phyloP scores from a whole-genome alignment of 2,113 vertebrate genomes.

The Hydropotes inermis region DNA sequence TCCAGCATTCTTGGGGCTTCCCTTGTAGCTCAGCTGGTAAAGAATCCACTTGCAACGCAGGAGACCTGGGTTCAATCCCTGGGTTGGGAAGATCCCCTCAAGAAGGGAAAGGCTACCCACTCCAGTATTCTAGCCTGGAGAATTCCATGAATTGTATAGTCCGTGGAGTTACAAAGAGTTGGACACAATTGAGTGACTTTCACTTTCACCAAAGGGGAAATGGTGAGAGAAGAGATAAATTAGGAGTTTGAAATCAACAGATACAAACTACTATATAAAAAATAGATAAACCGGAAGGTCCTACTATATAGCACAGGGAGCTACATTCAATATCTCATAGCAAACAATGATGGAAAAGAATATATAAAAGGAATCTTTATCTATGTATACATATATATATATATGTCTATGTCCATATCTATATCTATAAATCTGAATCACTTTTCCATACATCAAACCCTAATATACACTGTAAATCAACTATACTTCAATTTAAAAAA shows the following conservation, averaged over 20 bases:
- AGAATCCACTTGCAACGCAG: neutral
- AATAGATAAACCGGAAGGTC: neutral
- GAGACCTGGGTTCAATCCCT: fast-evolving
- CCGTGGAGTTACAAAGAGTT: neutral
- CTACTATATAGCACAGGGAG: neutral
- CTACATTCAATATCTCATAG: neutral
- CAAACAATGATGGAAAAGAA: neutral
- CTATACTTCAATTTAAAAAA: neutral
- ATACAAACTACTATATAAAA: neutral
- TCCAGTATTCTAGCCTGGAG: neutral
- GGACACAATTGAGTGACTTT: neutral
- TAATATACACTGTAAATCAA: neutral
- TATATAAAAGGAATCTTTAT: neutral
- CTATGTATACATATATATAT: neutral
- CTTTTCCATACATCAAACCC: neutral
- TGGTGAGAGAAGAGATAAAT: neutral
- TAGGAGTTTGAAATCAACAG: neutral
- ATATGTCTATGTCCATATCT: neutral
- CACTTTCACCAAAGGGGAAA: neutral
- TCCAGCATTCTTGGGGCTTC: neutral
- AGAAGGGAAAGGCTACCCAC: neutral
- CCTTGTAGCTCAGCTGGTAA: neutral
- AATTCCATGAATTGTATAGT: neutral
- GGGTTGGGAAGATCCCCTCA: neutral
- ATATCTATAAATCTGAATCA: neutral